Evolutionary conservation across 2,797 vertebrate species (phyloP), one percentile per base, ranked within the genome.

Genomic region (Coranthus polyacanthus): DNA sequence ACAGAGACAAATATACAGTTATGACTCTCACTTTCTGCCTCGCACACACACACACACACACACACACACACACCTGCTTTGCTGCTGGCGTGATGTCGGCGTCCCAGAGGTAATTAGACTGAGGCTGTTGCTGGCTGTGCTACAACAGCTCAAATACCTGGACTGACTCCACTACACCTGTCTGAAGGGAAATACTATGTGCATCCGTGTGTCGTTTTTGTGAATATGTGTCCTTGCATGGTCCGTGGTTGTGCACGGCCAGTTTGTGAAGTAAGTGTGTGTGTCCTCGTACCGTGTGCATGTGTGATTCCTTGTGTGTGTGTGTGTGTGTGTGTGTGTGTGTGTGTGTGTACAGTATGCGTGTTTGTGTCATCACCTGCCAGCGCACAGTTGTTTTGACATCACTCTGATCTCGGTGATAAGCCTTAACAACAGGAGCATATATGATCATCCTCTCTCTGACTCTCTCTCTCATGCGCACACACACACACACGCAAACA

Each of bases 351-450:
- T 46, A n/a, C 20, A 49, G 46, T 12, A n/a, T n/a, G n/a, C n/a
- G n/a, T 32, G 50, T 53, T 12, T 38, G 70, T 68, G 69, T 81
- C 79, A 70, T 87, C 87, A 86, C 82, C 87, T 89, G 81, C 79
- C 77, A 82, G 75, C 73, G 36, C 73, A 59, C 70, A 74, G 86
- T 79, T 88, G 81, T 88, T 87, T 89, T 87, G 88, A 91, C 91
- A 91, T 79, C 41, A 26, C 86, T 92, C 79, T 91, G 91, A 92
- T 92, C 87, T 84, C 50, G 0, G 60, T 82, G 90, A 91, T 84
- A 78, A 84, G 86, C 82, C 77, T 73, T 73, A 92, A 91, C 88
- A 92, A 92, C 81, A 85, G 84, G 60, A 86, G 84, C 84, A 83
- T 90, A 88, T 88, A 86, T 86, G 84, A 89, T 92, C 85, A 79